Percentiles rank a stretch among this genome's conserved stretches.
Conservation (phyloP, 1,140 invertebrate genomes). For the Acyrthosiphon pisum region DNA sequence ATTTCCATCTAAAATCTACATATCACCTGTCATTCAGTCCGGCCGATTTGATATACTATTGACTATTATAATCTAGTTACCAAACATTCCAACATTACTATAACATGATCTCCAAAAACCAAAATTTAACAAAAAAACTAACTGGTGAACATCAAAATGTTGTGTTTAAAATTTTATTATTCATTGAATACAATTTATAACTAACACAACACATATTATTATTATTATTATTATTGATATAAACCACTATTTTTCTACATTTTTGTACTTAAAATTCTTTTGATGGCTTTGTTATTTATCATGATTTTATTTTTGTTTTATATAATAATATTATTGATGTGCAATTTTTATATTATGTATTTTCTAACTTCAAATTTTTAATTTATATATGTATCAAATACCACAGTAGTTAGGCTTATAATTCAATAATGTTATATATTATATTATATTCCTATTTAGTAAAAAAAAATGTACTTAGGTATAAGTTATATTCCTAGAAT, state of each 20-base stretch:
- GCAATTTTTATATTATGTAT: slow-evolving; percentile 22
- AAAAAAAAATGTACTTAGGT: not conserved
- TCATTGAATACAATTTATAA: not conserved
- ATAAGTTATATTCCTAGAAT: slow-evolving; percentile 21
- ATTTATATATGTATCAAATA: not conserved
- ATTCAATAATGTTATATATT: not conserved
- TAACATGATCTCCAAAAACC: slow-evolving; percentile 38
- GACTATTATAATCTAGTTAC: slow-evolving; percentile 41
- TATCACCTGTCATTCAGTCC: slow-evolving; percentile 42
- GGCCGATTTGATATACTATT: slow-evolving; percentile 39
- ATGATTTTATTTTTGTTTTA: slow-evolving; percentile 45
- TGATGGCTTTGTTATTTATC: slow-evolving; percentile 45
- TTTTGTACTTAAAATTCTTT: slow-evolving; percentile 54
- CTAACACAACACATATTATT: slow-evolving; percentile 5
- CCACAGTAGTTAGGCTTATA: not conserved
- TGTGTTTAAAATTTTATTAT: slow-evolving; percentile 10
- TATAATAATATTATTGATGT: slow-evolving; percentile 4
- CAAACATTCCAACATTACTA: slow-evolving; percentile 45
- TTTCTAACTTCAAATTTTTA: slow-evolving; percentile 8
- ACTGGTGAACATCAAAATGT: not conserved
- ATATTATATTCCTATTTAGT: not conserved
- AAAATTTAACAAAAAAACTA: slow-evolving; percentile 20
- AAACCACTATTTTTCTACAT: slow-evolving; percentile 53
- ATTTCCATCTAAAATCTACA: slow-evolving; percentile 29
- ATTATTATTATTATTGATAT: slow-evolving; percentile 48